phyloP scores from a whole-genome alignment of 2,888 invertebrate species.

The Dusona sp. region DNA sequence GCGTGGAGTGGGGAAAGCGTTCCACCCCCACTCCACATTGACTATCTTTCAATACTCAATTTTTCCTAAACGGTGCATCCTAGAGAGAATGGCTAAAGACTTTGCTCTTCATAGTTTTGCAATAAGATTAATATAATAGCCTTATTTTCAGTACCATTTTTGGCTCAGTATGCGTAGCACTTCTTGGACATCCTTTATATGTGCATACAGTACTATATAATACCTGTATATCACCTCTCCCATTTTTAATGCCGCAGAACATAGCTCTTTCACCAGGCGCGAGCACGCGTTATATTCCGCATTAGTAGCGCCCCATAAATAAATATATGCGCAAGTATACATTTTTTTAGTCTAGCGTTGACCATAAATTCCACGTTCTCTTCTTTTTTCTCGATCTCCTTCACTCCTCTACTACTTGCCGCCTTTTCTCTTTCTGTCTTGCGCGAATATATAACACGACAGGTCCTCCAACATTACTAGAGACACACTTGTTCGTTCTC shows the following conservation, averaged over 20 bases:
- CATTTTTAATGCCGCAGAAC: conserved; percentile 42
- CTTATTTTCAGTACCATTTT: not conserved
- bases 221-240: conserved; percentile 52
- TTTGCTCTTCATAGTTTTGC: not conserved
- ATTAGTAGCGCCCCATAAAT: conserved; percentile 72
- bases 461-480: conserved; percentile 13
- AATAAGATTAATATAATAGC: not conserved
- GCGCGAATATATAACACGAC: conserved; percentile 30
- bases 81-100: not conserved
- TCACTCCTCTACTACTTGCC: conserved; percentile 25
- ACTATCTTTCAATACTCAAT: not conserved
- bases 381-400: conserved; percentile 33
- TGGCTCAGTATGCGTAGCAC: not conserved
- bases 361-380: conserved; percentile 60
- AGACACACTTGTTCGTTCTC: conserved; percentile 32
- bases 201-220: conserved; percentile 19
- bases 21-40: not conserved
- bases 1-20: not conserved
- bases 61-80: not conserved
- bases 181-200: conserved; percentile 1
- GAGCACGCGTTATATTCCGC: conserved; percentile 75
- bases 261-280: conserved; percentile 38
- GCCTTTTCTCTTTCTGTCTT: conserved; percentile 28
- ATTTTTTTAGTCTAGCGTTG: conserved; percentile 50
- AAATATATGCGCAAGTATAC: conserved; percentile 56